Percentiles rank a stretch among this genome's conserved stretches.
phyloP scores from a whole-genome alignment of 2,113 vertebrate species.

The Cryptomyrus ogoouensis region DNA sequence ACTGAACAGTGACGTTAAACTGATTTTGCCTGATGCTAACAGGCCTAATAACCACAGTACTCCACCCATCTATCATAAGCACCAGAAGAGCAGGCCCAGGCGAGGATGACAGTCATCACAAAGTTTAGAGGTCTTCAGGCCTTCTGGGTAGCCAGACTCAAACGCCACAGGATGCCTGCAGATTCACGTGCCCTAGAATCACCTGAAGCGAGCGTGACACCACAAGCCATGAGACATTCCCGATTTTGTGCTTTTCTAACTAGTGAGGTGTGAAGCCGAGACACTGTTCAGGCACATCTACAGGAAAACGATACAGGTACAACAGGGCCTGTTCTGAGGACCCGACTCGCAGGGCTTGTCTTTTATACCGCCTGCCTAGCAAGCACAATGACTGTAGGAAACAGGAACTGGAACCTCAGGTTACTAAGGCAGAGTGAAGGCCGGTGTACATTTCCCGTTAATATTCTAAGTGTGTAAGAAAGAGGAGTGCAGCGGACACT shows the following conservation, averaged over 20 bases:
- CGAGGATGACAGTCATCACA: neutral
- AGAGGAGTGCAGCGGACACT: conserved; percentile 39
- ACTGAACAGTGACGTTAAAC: neutral
- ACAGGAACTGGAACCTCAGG: conserved; percentile 43
- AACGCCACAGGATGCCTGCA: neutral
- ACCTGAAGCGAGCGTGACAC: neutral
- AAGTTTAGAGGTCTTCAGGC: neutral
- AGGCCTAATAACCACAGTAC: neutral
- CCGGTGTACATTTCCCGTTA: conserved; percentile 43
- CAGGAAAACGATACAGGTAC: neutral
- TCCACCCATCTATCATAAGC: neutral
- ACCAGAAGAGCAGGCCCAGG: neutral
- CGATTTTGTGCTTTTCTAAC: neutral
- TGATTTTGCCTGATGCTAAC: neutral
- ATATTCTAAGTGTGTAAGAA: conserved; percentile 45
- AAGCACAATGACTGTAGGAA: conserved; percentile 27
- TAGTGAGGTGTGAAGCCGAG: neutral
- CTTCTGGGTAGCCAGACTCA: neutral
- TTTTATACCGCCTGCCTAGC: conserved; percentile 12
- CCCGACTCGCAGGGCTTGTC: neutral
- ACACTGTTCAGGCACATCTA: neutral
- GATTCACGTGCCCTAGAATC: neutral
- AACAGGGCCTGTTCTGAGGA: neutral
- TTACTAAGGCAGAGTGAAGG: conserved; percentile 31
- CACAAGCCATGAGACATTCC: neutral